Evolutionary conservation across 2,888 invertebrate genomes (phyloP).

Genomic region (Tuta absoluta): DNA sequence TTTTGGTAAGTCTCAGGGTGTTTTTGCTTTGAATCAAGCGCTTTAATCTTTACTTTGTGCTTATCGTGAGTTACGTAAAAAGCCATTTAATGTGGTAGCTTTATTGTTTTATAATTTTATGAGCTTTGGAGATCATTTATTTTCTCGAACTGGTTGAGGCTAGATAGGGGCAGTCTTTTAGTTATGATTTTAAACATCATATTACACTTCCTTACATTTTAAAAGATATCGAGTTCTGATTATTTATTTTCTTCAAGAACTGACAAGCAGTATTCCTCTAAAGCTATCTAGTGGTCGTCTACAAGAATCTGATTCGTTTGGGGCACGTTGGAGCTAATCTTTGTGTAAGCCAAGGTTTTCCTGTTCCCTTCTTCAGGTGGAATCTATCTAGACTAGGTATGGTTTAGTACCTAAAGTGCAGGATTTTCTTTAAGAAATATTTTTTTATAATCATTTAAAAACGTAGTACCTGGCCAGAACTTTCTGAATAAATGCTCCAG

Average conservation of each 20-base stretch:
- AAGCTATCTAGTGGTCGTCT: conserved; percentile 82
- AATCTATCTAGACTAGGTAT: neutral
- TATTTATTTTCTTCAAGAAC: conserved; percentile 77
- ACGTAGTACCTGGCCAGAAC: neutral
- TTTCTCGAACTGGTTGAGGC: conserved; percentile 34
- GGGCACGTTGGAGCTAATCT: conserved; percentile 75
- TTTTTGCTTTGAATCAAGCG: conserved; percentile 75
- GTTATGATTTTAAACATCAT: conserved; percentile 30
- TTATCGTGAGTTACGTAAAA: conserved; percentile 57
- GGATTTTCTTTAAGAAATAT: neutral
- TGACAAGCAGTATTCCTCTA: conserved; percentile 85
- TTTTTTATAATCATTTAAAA: neutral
- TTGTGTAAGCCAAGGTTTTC: conserved; percentile 88
- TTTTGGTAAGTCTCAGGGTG: conserved; percentile 81
- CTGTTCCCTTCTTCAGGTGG: conserved; percentile 89
- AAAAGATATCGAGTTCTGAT: neutral
- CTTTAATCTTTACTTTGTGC: conserved; percentile 81
- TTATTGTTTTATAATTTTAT: conserved; percentile 43
- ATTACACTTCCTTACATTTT: conserved; percentile 32
- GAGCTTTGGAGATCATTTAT: conserved; percentile 41
- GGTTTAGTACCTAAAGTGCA: neutral
- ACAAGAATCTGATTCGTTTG: conserved; percentile 70
- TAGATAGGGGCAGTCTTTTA: conserved; percentile 33
- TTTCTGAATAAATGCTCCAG: neutral
- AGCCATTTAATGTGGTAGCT: conserved; percentile 48